Base-by-base conservation (phyloP, 2,888 invertebrate genomes). In the Trissolcus brochymenae region DNA sequence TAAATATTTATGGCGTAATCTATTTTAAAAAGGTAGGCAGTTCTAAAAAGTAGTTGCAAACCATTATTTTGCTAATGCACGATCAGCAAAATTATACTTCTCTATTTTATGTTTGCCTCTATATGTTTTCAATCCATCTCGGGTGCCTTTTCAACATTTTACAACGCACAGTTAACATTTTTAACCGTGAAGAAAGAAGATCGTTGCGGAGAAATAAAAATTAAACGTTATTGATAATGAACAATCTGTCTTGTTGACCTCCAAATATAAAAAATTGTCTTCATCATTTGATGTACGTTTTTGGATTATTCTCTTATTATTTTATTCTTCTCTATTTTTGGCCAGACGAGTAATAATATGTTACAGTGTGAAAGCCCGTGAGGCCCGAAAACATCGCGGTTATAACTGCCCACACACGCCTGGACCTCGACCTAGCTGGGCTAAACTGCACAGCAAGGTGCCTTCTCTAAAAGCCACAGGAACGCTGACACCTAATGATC, bases 401-500 rank as follows among this genome's bases (percentile, higher is more conserved):
- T 74, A 81, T 84, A 82, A 80, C 80, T 73, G 80, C 84, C 83
- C 86, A 82, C 86, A 35, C 35, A 85, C 84, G 82, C 81, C 79
- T 77, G 78, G 25, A 25, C 25, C 4, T 25, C 25, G 25, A 0
- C 25, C 25, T 25, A 4, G 74, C 25, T 25, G 25, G 74, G 72
- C 81, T 83, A 82, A 84, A 84, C 82, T 84, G 83, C 83, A 81
- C 80, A 80, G 73, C 79, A 79, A 76, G 81, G 82, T 79, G 81
- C 81, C 79, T 77, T 80, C 82, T 81, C 72, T 35, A 79, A 82
- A 83, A 85, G 82, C 81, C 83, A 83, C 85, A 87, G 87, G 84
- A 86, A 88, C 86, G 87, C 84, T 84, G 83, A 86, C 84, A 85
- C 86, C 86, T 87, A 88, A 88, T 88, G 86, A 87, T 87, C 87